phyloP scores from a whole-genome alignment of 2,113 vertebrate genomes.

The Hippopotamus amphibius region DNA sequence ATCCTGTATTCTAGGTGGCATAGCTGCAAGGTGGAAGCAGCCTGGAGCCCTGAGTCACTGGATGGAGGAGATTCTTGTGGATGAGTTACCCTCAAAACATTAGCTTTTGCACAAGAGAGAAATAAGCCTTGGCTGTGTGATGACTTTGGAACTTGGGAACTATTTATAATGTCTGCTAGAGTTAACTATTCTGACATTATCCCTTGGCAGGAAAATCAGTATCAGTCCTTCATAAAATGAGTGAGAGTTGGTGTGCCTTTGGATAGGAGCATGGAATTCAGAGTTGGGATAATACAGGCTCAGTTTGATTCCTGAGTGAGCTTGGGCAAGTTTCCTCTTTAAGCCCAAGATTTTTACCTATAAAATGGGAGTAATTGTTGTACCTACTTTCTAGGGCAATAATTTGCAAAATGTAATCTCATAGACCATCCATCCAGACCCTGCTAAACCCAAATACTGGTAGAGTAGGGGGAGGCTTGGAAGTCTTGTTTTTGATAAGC shows the following conservation, averaged over 20 bases:
- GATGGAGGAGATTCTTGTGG: not conserved
- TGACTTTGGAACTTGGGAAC: not conserved
- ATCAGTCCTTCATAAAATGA: not conserved
- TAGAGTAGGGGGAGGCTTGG: too few species aligned
- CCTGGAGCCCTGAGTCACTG: not conserved
- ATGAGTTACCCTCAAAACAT: not conserved
- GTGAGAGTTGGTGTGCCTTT: not conserved
- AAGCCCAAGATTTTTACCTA: not conserved
- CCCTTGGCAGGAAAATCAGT: not conserved
- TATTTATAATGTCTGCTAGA: not conserved
- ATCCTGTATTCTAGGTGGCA: not conserved
- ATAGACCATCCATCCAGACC: accelerated
- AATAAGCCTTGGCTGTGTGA: not conserved
- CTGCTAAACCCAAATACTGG: not conserved
- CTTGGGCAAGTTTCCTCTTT: not conserved
- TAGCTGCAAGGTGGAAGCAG: not conserved
- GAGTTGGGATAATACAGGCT: not conserved
- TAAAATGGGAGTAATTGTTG: not conserved
- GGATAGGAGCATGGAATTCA: not conserved
- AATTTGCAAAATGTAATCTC: not conserved
- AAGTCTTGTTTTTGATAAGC: not conserved
- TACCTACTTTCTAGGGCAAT: not conserved
- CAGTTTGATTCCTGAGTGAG: not conserved
- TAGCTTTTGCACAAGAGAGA: not conserved
- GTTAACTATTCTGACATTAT: not conserved